A percentile compares a stretch with the other conserved stretches of the same genome.
These are phyloP conservation scores for Eurystomus gularis DNA, from an alignment of 2,113 vertebrate species.

Conservation along the genomic window DNA sequence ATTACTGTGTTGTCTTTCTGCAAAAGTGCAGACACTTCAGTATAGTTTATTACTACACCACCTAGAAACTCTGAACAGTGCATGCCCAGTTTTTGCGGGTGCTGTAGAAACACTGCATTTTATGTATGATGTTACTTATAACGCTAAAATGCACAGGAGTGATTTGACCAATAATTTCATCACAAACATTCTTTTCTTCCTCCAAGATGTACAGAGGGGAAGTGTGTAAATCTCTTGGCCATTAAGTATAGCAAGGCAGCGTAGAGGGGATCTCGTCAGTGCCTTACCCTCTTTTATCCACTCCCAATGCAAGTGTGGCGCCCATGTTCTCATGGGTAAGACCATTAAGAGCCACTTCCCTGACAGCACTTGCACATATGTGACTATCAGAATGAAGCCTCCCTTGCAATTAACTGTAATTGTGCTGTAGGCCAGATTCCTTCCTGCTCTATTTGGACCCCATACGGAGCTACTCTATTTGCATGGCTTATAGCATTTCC, in stretches of 20 bases:
- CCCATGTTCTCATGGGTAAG: fast-evolving
- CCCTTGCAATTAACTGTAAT: conserved; percentile 52
- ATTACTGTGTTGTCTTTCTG: neutral
- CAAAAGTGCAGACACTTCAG: neutral
- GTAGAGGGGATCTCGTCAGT: neutral
- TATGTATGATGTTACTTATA: fast-evolving
- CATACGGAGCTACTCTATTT: conserved; percentile 53
- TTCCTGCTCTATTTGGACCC: conserved; percentile 52
- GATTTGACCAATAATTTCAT: neutral
- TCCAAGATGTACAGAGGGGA: neutral
- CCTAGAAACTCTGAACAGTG: neutral
- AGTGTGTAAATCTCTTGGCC: neutral
- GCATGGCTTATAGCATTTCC: conserved; percentile 1
- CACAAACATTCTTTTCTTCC: neutral
- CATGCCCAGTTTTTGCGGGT: neutral
- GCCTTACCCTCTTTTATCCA: neutral
- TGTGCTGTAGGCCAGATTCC: conserved; percentile 55
- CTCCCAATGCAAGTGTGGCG: fast-evolving
- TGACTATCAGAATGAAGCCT: conserved; percentile 14
- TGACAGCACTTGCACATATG: conserved; percentile 7
- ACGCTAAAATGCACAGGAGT: neutral
- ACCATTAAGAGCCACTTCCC: neutral
- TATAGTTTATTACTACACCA: neutral
- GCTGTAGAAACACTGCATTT: neutral
- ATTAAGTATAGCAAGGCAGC: neutral